A percentile compares a stretch with the other conserved stretches of the same genome.
Conservation (phyloP, 1,140 invertebrate species). For the Calycopis cecrops region DNA sequence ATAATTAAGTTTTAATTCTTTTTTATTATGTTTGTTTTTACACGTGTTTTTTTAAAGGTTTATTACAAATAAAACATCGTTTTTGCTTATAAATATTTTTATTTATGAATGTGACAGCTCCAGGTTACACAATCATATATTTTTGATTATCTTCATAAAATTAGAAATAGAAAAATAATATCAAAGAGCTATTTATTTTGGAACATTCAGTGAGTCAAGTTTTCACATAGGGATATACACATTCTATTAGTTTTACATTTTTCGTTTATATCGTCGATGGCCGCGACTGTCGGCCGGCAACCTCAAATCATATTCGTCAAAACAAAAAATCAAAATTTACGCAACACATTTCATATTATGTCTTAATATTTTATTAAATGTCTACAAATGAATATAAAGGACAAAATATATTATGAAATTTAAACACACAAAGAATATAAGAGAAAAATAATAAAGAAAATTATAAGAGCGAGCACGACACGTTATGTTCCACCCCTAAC, state of each 20-base stretch:
- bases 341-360: slow-evolving; percentile 42
- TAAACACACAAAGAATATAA: slow-evolving; percentile 58
- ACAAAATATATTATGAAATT: slow-evolving; percentile 51
- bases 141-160: slow-evolving; percentile 66
- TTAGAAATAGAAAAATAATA: slow-evolving; percentile 75
- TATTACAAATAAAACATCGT: slow-evolving; percentile 46
- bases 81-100: slow-evolving; percentile 70
- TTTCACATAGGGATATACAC: slow-evolving; percentile 22
- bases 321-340: slow-evolving; percentile 12
- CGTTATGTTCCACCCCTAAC: slow-evolving; percentile 60
- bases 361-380: slow-evolving; percentile 55
- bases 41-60: slow-evolving; percentile 6
- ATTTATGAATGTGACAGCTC: slow-evolving; percentile 69
- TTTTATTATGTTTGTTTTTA: neutral
- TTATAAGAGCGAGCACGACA: slow-evolving; percentile 38
- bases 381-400: slow-evolving; percentile 50
- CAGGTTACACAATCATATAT: slow-evolving; percentile 65
- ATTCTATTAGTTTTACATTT: neutral
- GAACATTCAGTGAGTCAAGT: slow-evolving; percentile 62
- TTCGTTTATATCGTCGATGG: no score
- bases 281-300: slow-evolving; percentile 30
- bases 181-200: slow-evolving; percentile 67
- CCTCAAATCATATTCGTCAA: slow-evolving; percentile 17
- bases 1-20: no score
- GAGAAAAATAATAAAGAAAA: slow-evolving; percentile 42